Evolutionary conservation across 64 coral and sea anemone genomes (phyloP).

Genomic region (Montipora efflorescens): DNA sequence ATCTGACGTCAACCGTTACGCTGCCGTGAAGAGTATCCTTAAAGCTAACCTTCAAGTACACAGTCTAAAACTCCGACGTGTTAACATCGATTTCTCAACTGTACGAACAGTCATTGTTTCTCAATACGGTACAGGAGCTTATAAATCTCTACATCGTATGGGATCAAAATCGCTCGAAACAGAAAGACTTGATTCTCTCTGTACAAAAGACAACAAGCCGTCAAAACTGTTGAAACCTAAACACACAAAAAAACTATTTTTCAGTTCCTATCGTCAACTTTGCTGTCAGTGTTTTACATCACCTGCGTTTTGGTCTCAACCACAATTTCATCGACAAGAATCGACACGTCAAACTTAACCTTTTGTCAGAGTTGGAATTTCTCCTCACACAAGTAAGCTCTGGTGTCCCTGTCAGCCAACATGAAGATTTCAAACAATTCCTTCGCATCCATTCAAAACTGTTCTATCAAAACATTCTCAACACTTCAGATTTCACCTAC

Average conservation of each 20-base stretch:
- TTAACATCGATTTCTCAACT: neutral
- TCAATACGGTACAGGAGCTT: neutral
- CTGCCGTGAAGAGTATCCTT: neutral
- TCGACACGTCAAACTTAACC: constrained; percentile 9
- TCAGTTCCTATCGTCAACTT: too few relatives aligned
- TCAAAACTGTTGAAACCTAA: neutral
- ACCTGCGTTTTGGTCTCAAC: neutral
- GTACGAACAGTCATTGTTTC: neutral
- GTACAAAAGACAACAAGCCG: too few relatives aligned
- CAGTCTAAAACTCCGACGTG: neutral
- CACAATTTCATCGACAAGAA: constrained; percentile 2
- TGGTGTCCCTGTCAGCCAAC: too few relatives aligned
- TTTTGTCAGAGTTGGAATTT: neutral
- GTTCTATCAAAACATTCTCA: constrained; percentile 3
- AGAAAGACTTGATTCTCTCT: neutral
- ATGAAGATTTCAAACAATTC: constrained; percentile 29
- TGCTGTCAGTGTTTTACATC: neutral
- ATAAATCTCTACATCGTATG: neutral
- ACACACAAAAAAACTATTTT: neutral
- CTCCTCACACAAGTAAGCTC: constrained; percentile 5
- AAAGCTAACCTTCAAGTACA: neutral
- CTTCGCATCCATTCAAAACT: constrained; percentile 17
- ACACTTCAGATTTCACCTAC: neutral
- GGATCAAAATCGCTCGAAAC: neutral
- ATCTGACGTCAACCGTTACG: neutral